Evolutionary conservation across 2,888 invertebrate species (phyloP).

Genomic region (Venustoraphidia nigricollis): DNA sequence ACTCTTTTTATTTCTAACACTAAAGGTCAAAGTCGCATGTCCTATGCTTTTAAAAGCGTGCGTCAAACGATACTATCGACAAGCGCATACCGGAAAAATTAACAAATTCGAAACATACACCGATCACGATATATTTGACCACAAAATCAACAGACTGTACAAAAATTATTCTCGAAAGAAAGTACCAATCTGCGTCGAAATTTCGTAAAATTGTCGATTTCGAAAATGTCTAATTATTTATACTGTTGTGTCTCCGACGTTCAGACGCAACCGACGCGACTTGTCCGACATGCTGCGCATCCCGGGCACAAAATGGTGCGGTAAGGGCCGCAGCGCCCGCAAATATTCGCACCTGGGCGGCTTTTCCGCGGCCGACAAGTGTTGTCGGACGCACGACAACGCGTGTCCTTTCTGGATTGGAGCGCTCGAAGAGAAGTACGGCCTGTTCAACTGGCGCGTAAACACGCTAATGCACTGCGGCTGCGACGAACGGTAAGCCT

Average conservation of each 20-base stretch:
- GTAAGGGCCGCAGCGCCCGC: conserved; percentile 68
- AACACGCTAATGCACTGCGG: conserved; percentile 85
- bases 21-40: no score
- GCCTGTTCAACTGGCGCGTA: conserved; percentile 76
- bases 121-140: no score
- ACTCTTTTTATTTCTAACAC: no score
- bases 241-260: conserved; percentile 19
- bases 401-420: conserved; percentile 74
- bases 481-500: conserved; percentile 76
- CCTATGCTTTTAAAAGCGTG: no score
- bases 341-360: conserved; percentile 73
- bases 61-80: no score
- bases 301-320: conserved; percentile 91
- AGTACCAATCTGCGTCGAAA: no score
- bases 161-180: no score
- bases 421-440: conserved; percentile 69
- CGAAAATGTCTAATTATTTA: no score
- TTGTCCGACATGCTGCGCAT: conserved; percentile 56
- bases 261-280: conserved; percentile 30
- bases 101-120: no score
- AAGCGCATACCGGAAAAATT: no score
- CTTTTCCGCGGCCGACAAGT: conserved; percentile 69
- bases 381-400: conserved; percentile 77
- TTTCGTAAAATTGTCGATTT: no score
- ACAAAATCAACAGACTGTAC: no score